A percentile compares a stretch with the other conserved stretches of the same genome.
Conservation (phyloP, 2,888 invertebrate species). For the Volucella zonaria region DNA sequence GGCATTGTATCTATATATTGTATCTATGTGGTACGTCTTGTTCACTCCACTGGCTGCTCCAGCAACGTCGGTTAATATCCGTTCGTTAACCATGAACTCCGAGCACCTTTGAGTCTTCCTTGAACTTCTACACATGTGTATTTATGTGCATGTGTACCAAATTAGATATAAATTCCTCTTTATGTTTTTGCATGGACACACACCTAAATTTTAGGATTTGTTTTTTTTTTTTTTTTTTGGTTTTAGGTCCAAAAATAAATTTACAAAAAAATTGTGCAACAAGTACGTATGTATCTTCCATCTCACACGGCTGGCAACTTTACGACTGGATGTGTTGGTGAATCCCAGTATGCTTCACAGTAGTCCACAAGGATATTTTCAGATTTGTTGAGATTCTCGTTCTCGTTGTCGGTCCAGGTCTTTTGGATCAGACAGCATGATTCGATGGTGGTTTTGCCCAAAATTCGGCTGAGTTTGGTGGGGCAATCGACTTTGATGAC, state of each 20-base stretch:
- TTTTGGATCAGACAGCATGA: conserved; percentile 83
- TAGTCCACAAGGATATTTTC: conserved; percentile 87
- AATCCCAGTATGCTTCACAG: conserved; percentile 87
- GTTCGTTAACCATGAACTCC: conserved; percentile 43
- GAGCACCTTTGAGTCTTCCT: conserved; percentile 41
- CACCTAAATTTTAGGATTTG: conserved; percentile 10
- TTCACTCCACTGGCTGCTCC: conserved; percentile 38
- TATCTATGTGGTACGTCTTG: neutral
- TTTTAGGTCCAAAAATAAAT: conserved; percentile 47
- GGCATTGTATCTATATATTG: conserved; percentile 15
- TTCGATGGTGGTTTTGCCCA: conserved; percentile 84
- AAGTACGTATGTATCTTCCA: conserved; percentile 42
- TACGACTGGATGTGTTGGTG: conserved; percentile 86
- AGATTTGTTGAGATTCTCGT: conserved; percentile 84
- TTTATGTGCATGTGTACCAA: conserved; percentile 4
- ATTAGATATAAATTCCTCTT: conserved; percentile 10
- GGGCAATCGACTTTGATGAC: conserved; percentile 87
- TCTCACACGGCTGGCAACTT: conserved; percentile 87
- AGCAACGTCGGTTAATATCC: conserved; percentile 63
- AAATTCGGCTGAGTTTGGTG: conserved; percentile 83
- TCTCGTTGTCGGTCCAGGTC: conserved; percentile 80
- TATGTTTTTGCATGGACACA: conserved; percentile 28
- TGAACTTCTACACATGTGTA: conserved; percentile 10
- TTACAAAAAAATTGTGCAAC: conserved; percentile 60
- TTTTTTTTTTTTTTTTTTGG: conserved; percentile 43